Percentiles rank a stretch among this genome's conserved stretches.
phyloP scores from a whole-genome alignment of 2,888 invertebrate species.

The Galerucella pusilla region DNA sequence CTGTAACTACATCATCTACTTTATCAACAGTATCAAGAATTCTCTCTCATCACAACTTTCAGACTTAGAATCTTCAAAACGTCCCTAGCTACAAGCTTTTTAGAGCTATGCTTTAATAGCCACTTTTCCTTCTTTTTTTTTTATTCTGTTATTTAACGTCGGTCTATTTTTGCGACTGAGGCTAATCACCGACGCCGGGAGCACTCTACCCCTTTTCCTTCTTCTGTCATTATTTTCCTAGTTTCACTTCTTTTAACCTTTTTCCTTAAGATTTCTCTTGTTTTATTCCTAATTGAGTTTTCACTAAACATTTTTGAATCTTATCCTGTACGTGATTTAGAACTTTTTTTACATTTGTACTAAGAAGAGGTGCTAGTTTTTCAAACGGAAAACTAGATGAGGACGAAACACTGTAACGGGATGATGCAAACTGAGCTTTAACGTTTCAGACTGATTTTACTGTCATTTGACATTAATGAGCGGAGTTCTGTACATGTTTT shows the following conservation, averaged over 20 bases:
- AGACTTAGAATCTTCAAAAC: conserved; percentile 24
- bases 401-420: conserved; percentile 10
- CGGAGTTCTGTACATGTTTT: conserved; percentile 11
- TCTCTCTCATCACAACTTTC: conserved; percentile 16
- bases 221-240: too few relatives aligned
- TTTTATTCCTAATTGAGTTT: too few relatives aligned
- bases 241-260: conserved; percentile 9
- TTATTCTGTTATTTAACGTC: too few relatives aligned
- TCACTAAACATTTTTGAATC: too few relatives aligned
- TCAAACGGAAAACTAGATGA: conserved; percentile 15
- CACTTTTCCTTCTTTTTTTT: too few relatives aligned
- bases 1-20: too few relatives aligned
- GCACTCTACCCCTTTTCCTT: too few relatives aligned
- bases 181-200: too few relatives aligned
- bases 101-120: too few relatives aligned
- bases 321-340: conserved; percentile 23
- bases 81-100: too few relatives aligned
- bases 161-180: too few relatives aligned
- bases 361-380: conserved; percentile 11
- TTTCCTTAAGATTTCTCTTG: conserved; percentile 14
- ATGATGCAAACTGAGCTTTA: conserved; percentile 16
- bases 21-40: too few relatives aligned
- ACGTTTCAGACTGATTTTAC: conserved; percentile 14
- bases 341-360: neutral
- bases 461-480: conserved; percentile 12